Percentiles rank a stretch among this genome's conserved stretches.
These are phyloP conservation scores for Paelopatides confundens DNA, from an alignment of 53 echinoderm and acorn worm species.

Conservation along the genomic window DNA sequence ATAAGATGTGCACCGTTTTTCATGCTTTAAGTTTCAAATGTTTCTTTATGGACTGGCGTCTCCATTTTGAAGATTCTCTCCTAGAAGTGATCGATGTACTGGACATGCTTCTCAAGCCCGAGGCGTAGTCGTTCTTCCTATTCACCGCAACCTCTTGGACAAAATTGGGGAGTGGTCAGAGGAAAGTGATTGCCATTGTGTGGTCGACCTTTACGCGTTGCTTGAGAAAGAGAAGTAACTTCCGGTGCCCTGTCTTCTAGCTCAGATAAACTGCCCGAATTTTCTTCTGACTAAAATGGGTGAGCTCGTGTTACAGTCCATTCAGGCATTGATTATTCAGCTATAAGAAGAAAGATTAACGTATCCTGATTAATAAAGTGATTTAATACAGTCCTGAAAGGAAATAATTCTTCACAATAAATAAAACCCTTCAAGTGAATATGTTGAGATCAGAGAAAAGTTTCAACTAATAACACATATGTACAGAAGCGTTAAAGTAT, in stretches of 20 bases:
- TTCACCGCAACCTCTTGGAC: background rate
- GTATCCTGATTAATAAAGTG: too few relatives aligned
- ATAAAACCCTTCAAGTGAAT: too few relatives aligned
- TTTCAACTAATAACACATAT: too few relatives aligned
- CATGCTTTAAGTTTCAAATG: background rate
- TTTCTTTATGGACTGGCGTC: background rate
- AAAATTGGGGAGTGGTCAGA: background rate
- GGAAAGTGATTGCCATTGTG: background rate
- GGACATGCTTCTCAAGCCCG: constrained; percentile 1
- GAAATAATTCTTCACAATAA: too few relatives aligned
- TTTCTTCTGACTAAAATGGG: background rate
- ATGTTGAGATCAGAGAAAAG: too few relatives aligned
- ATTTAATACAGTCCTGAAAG: too few relatives aligned
- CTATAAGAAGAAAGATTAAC: background rate
- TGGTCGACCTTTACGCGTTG: background rate
- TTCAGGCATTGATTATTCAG: background rate
- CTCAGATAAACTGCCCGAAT: background rate
- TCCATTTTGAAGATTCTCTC: background rate
- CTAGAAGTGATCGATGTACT: background rate
- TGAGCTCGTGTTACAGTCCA: constrained; percentile 8
- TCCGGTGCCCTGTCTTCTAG: background rate
- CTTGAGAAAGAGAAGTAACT: background rate
- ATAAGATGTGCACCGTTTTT: too few relatives aligned
- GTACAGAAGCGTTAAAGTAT: too few relatives aligned
- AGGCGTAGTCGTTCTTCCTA: background rate